These are phyloP conservation scores for Drosophila mimetica DNA, from an alignment of 2,888 invertebrate genomes.

Conservation along the genomic window DNA sequence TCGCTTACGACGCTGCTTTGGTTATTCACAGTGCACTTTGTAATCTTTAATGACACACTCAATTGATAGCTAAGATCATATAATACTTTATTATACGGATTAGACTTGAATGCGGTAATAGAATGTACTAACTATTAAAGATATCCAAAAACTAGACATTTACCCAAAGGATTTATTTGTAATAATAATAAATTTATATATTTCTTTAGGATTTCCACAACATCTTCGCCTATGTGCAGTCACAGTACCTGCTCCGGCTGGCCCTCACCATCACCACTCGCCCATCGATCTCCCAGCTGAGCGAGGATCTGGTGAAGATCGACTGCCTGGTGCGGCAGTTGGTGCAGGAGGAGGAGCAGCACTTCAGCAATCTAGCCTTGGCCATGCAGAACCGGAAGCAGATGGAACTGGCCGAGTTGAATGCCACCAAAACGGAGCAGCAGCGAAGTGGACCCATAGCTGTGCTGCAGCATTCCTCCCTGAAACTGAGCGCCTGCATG, in stretches of 20 bases:
- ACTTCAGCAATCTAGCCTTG: conserved; percentile 80
- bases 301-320: conserved; percentile 75
- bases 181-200: not conserved
- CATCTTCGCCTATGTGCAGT: conserved; percentile 84
- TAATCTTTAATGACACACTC: not conserved
- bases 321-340: conserved; percentile 78
- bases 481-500: conserved; percentile 83
- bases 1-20: not conserved
- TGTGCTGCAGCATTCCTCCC: conserved; percentile 82
- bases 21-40: not conserved
- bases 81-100: not conserved
- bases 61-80: not conserved
- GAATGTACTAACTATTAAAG: not conserved
- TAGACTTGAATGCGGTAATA: not conserved
- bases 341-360: conserved; percentile 82
- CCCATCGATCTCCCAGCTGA: conserved; percentile 77
- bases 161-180: too few relatives aligned
- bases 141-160: too few relatives aligned
- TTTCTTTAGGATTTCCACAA: conserved; percentile 83
- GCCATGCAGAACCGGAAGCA: conserved; percentile 78
- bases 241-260: conserved; percentile 83
- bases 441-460: conserved; percentile 78
- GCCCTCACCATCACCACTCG: conserved; percentile 81
- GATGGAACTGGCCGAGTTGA: conserved; percentile 75
- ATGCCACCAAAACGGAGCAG: conserved; percentile 71